A percentile compares a stretch with the other conserved stretches of the same genome.
Conservation (phyloP, 2,888 invertebrate species). For the Stegophylla sp. region DNA sequence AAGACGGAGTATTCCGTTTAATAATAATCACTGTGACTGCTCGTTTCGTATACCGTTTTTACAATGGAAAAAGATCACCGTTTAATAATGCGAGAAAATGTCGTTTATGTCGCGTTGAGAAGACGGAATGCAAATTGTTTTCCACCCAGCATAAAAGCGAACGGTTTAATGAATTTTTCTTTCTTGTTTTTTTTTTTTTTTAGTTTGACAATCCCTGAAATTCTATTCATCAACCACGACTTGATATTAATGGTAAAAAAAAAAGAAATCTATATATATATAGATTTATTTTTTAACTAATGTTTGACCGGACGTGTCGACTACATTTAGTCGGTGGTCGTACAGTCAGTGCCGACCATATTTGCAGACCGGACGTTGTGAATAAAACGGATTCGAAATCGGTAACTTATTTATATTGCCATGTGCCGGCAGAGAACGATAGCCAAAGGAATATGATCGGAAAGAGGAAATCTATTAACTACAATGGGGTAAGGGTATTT, state of each 20-base stretch:
- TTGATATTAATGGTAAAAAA: not conserved
- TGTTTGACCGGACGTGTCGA: not conserved
- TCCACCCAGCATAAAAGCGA: not conserved
- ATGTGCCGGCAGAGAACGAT: not conserved
- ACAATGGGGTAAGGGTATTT: constrained; percentile 30
- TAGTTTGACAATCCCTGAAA: too few relatives aligned
- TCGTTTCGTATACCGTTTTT: not conserved
- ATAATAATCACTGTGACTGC: not conserved
- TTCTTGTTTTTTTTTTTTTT: too few relatives aligned
- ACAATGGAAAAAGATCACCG: not conserved
- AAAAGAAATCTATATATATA: not conserved
- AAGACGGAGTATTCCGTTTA: constrained; percentile 4
- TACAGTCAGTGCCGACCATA: not conserved
- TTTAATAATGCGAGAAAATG: constrained; percentile 10
- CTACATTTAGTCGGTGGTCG: not conserved
- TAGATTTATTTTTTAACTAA: too few relatives aligned
- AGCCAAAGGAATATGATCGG: constrained; percentile 36
- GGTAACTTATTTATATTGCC: constrained; percentile 39
- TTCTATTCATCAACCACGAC: too few relatives aligned
- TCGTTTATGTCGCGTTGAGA: not conserved
- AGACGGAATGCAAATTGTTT: not conserved
- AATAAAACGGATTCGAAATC: constrained; percentile 35
- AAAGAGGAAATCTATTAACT: constrained; percentile 57
- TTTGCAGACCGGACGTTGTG: constrained; percentile 17
- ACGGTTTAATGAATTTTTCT: not conserved